Percentiles rank a stretch among this genome's conserved stretches.
phyloP scores from a whole-genome alignment of 64 coral and sea anemone genomes.

The Porites lutea region DNA sequence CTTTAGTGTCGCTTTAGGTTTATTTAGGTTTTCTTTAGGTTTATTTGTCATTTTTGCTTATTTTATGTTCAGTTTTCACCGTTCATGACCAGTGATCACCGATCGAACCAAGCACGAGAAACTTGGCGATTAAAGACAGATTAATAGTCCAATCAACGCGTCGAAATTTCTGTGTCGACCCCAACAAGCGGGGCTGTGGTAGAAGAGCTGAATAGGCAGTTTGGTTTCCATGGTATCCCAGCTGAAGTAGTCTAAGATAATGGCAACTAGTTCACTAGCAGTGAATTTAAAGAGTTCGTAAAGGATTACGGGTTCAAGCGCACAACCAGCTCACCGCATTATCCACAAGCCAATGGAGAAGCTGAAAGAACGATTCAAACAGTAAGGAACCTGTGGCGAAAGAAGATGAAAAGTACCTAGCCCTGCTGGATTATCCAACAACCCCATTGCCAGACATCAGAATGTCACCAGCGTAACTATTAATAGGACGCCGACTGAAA shows the following conservation, averaged over 20 bases:
- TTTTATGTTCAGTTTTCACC: no score
- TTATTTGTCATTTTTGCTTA: no score
- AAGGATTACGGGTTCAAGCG: conserved; percentile 34
- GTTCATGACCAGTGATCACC: no score
- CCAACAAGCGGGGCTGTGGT: conserved; percentile 16
- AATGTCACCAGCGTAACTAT: conserved; percentile 7
- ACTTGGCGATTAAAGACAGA: no score
- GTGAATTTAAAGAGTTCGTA: background rate
- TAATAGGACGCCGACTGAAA: conserved; percentile 19
- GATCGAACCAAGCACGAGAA: no score
- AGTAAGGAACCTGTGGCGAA: background rate
- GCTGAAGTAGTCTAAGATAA: conserved; percentile 41
- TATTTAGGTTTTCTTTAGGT: no score
- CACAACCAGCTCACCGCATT: conserved; percentile 43
- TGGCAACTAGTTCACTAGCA: background rate
- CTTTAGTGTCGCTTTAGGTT: no score
- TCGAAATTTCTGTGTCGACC: no score
- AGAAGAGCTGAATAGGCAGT: conserved; percentile 13
- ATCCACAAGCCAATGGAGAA: background rate
- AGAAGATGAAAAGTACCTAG: conserved; percentile 45
- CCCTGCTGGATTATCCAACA: conserved; percentile 28
- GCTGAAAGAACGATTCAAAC: no score
- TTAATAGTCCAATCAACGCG: no score
- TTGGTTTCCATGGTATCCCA: conserved; percentile 22
- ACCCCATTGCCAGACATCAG: background rate